phyloP scores from a whole-genome alignment of 2,888 invertebrate genomes.

The Orthosia incerta region DNA sequence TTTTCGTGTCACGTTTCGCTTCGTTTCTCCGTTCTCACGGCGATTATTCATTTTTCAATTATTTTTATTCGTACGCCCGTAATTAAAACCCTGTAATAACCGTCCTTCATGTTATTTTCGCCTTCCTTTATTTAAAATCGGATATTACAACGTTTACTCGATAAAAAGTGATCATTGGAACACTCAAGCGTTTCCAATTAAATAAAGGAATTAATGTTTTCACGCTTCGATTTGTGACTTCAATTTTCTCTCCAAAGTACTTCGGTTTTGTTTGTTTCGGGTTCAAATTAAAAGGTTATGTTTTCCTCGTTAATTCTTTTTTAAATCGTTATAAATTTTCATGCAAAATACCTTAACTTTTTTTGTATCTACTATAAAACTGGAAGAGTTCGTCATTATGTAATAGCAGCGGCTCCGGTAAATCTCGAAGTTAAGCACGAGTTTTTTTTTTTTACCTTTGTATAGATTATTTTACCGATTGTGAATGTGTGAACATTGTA shows the following conservation, averaged over 20 bases:
- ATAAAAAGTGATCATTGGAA: slow-evolving; percentile 24
- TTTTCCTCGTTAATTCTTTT: not conserved
- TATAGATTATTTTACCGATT: no score
- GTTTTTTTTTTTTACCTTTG: no score
- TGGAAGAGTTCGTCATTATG: no score
- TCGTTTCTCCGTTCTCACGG: no score
- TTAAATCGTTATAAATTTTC: no score
- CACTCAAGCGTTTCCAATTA: slow-evolving; percentile 7
- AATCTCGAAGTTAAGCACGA: no score
- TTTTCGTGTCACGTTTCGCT: no score
- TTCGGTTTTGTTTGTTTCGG: slow-evolving; percentile 2
- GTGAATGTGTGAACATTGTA: no score
- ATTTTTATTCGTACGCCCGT: not conserved
- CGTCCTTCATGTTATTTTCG: not conserved
- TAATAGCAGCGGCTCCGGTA: no score
- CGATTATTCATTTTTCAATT: slow-evolving; percentile 15
- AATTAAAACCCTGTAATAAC: slow-evolving; percentile 22
- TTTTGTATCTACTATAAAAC: no score
- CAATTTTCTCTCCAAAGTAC: slow-evolving; percentile 6
- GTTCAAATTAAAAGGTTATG: not conserved
- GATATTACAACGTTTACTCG: slow-evolving; percentile 1
- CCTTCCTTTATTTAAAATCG: not conserved
- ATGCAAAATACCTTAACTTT: no score
- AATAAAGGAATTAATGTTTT: slow-evolving; percentile 35
- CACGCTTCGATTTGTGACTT: slow-evolving; percentile 20